phyloP scores from a whole-genome alignment of 2,113 vertebrate genomes.

The Scortum barcoo region DNA sequence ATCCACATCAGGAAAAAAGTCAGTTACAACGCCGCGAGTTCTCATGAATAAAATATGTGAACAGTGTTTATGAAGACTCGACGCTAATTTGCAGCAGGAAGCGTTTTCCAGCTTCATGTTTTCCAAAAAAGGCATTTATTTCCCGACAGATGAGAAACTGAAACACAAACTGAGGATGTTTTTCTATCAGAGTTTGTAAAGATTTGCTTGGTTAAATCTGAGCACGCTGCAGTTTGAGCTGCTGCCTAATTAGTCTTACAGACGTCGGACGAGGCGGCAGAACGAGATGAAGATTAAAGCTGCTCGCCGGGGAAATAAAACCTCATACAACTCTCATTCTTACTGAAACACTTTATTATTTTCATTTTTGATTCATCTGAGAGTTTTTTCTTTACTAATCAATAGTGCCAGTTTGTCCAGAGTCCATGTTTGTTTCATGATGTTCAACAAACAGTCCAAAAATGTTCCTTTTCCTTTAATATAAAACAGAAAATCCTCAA shows the following conservation, averaged over 20 bases:
- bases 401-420: too few species aligned
- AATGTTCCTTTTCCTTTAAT: too few species aligned
- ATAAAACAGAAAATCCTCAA: too few species aligned
- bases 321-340: too few species aligned
- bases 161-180: neutral
- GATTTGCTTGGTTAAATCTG: neutral
- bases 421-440: too few species aligned
- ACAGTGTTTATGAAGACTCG: constrained; percentile 13
- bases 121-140: neutral
- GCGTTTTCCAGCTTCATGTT: neutral
- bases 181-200: too few species aligned
- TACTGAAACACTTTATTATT: too few species aligned
- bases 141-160: neutral
- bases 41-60: constrained; percentile 47
- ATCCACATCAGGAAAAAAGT: too few species aligned
- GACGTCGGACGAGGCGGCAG: constrained; percentile 16
- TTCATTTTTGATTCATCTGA: too few species aligned
- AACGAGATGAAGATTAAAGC: neutral
- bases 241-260: constrained; percentile 19
- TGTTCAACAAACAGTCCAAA: too few species aligned
- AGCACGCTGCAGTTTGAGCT: neutral
- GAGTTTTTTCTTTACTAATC: too few species aligned
- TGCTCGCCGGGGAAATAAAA: too few species aligned
- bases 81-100: constrained; percentile 14
- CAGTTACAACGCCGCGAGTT: neutral